phyloP scores from a whole-genome alignment of 1,140 invertebrate species.

The Diorhabda carinulata region DNA sequence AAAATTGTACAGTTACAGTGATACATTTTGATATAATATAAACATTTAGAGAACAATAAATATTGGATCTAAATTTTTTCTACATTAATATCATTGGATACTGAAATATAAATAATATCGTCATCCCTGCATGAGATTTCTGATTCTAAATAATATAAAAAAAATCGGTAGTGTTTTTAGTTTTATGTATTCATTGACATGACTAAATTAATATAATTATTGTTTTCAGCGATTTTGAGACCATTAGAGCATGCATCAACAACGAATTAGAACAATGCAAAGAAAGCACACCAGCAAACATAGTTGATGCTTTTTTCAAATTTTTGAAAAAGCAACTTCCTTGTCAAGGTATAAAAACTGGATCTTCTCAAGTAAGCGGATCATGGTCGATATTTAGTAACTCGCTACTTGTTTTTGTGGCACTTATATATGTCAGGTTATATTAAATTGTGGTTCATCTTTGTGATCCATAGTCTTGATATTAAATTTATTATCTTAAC shows the following conservation, averaged over 20 bases:
- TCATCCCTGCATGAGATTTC: neutral
- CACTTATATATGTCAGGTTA: neutral
- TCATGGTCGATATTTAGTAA: neutral
- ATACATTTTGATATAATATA: no score
- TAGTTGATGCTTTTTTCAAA: conserved; percentile 71
- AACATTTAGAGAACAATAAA: no score
- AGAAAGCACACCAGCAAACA: conserved; percentile 73
- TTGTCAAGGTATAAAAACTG: conserved; percentile 46
- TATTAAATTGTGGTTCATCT: neutral
- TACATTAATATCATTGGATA: no score
- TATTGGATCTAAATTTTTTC: no score
- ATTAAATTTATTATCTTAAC: no score
- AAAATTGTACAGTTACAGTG: no score
- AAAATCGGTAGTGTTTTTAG: neutral
- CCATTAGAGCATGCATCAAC: conserved; percentile 62
- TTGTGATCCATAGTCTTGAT: no score
- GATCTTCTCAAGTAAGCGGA: neutral
- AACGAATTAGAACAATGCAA: conserved; percentile 61
- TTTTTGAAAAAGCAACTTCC: conserved; percentile 67
- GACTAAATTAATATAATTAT: conserved; percentile 23
- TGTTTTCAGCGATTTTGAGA: conserved; percentile 55
- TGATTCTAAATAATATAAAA: neutral
- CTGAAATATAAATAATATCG: no score
- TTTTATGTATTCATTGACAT: neutral
- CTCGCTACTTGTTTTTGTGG: neutral